phyloP scores from a whole-genome alignment of 2,113 vertebrate genomes.

The Ceratotherium simum region DNA sequence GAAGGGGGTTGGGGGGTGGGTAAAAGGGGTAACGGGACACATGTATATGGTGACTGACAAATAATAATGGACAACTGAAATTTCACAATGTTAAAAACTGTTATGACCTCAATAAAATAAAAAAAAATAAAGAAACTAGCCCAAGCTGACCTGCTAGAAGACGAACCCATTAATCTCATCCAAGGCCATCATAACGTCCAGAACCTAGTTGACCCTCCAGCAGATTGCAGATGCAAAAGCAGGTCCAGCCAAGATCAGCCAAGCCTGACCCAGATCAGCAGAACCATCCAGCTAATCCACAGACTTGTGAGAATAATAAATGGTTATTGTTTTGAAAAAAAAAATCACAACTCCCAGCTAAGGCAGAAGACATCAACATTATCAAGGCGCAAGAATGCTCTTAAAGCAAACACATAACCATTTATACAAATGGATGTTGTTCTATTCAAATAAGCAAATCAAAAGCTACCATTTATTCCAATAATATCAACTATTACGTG shows the following conservation, averaged over 20 bases:
- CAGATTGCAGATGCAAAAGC: background rate
- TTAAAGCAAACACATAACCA: background rate
- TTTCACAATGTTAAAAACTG: too few species aligned
- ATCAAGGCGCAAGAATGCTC: background rate
- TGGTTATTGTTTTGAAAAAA: background rate
- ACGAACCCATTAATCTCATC: background rate
- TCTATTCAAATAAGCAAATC: slow-evolving; percentile 16
- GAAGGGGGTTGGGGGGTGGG: too few species aligned
- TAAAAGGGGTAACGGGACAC: too few species aligned
- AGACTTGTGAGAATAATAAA: background rate
- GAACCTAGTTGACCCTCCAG: background rate
- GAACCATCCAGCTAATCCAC: background rate
- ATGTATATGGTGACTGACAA: too few species aligned
- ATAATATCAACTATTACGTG: background rate
- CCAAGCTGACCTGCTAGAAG: background rate
- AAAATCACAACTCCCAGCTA: too few species aligned
- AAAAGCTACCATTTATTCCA: background rate
- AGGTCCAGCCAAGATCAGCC: background rate
- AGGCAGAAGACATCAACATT: background rate
- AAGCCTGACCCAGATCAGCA: background rate
- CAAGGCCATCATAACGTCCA: background rate
- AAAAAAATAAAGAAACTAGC: background rate
- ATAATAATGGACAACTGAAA: too few species aligned
- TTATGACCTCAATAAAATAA: too few species aligned
- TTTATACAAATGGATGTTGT: background rate